These are phyloP conservation scores for Lerista edwardsae DNA, from an alignment of 2,797 vertebrate species.

Conservation along the genomic window DNA sequence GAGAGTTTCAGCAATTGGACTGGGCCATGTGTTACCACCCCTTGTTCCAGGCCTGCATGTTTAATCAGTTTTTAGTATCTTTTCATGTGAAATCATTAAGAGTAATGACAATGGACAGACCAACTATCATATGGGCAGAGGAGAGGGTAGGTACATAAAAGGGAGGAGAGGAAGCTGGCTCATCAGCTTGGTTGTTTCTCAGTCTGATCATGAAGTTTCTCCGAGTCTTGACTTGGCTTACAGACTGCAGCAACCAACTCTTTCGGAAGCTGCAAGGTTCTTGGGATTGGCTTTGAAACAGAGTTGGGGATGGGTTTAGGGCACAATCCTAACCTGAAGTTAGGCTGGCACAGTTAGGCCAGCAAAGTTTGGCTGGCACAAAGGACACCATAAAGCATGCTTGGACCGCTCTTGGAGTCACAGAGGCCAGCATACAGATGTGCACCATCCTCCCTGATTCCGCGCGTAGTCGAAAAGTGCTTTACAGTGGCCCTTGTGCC, in stretches of 20 bases:
- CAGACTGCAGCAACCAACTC: not conserved
- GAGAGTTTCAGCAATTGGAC: not conserved
- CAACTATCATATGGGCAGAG: too few relatives aligned
- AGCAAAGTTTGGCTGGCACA: too few relatives aligned
- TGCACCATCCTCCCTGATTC: too few relatives aligned
- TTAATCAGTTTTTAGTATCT: not conserved
- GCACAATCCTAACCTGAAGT: too few relatives aligned
- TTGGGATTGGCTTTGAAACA: not conserved
- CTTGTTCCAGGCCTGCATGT: not conserved
- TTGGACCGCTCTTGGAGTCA: too few relatives aligned
- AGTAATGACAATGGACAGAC: not conserved
- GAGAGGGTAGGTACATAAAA: not conserved
- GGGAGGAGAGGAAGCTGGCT: not conserved
- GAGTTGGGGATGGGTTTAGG: not conserved
- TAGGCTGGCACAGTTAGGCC: too few relatives aligned
- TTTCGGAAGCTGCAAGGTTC: not conserved
- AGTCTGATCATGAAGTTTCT: not conserved
- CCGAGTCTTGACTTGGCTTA: not conserved
- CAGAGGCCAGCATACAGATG: too few relatives aligned
- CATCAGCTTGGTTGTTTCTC: not conserved
- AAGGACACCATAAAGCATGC: too few relatives aligned
- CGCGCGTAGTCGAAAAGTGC: too few relatives aligned
- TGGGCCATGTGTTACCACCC: not conserved
- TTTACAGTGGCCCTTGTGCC: too few relatives aligned
- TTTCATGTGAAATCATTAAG: not conserved